Evolutionary conservation across 2,113 vertebrate genomes (phyloP), one percentile per base, ranked within the genome.

Genomic region (Zosterops borbonicus): DNA sequence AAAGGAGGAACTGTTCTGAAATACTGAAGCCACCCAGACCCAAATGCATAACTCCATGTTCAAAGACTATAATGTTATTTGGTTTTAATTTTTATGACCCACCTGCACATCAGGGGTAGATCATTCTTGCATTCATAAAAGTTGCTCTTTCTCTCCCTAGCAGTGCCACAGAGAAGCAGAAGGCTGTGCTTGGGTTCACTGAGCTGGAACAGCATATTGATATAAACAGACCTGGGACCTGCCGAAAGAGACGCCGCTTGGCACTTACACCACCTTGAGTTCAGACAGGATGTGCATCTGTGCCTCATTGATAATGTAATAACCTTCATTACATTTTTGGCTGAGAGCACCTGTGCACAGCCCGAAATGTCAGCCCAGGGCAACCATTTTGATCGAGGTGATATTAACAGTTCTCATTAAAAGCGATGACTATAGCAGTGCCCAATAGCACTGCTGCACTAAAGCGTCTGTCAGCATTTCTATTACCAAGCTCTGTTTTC

Each of bases 281-380:
- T 97, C 97, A 97, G 95, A 62, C 62, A 60, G 96, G 90, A 93
- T 95, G 95, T 97, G 94, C 98, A 98, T 97, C 98, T 98, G 98
- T 96, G 97, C 93, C 96, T 97, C 95, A 62, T 84, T 95, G 97
- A 96, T 97, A 97, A 97, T 95, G 90, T 97, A 97, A 98, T 98
- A 96, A 96, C 96, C 96, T 95, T 92, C 97, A 97, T 98, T 97
- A 97, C 92, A 53, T 82, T 96, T 95, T 97, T 97, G 97, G 96
- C 97, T 68, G 41, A 92, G 84, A 98, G 91, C 97, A 98, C 98
- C 98, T 98, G 98, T 98, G 97, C 94, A 94, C 78, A 84, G 94
- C 95, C 95, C 47, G 9, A 95, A 96, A 96, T 2, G 29, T 94
- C 96, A 97, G 97, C 98, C 96, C 97, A 97, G 93, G 97, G 97